Evolutionary conservation across 2,113 vertebrate genomes (phyloP), one percentile per base, ranked within the genome.

Genomic region (Hyla sarda): DNA sequence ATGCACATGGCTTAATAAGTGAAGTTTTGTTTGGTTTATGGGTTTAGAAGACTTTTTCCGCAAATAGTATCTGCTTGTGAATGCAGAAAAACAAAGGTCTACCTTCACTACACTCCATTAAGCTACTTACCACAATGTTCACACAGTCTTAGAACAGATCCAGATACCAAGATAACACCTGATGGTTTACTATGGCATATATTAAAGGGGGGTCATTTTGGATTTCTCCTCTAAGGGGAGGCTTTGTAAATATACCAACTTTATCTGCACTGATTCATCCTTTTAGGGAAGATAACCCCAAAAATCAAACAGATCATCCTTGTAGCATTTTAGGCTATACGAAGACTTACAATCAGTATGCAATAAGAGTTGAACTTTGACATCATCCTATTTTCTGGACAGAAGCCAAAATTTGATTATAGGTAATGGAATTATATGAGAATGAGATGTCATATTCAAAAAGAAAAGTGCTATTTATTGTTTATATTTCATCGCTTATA

Each of bases 1-100:
- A 62, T 65, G 56, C 54, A 50, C 54, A 76, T 76, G 82, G 82
- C 52, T 76, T 32, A 62, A 84, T 84, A 76, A 65, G n/a, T 48
- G 23, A 41, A 25, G 56, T 76, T 62, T 84, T 83, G 67, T 37
- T 48, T 48, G 28, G 25, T 73, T 71, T 82, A 23, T 71, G 30
- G 65, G 65, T 50, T 71, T 71, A 32, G 19, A 82, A n/a, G 45
- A 37, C 52, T 32, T 79, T 79, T 58, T 37, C 37, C 54, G 13
- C 23, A 56, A 79, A 79, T 21, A 79, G 32, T 56, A 78, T 58
- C 30, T 79, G 76, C 52, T 54, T 79, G 21, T 79, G 52, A 58
- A 79, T 41, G 52, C 11, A 34, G 16, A 52, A 79, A 79, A 21
- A 37, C 30, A 79, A 77, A 77, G 52, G 17, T 58, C 52, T 41